Evolutionary conservation across 2,113 vertebrate species (phyloP), one percentile per base, ranked within the genome.

Genomic region (Muntiacus reevesi): DNA sequence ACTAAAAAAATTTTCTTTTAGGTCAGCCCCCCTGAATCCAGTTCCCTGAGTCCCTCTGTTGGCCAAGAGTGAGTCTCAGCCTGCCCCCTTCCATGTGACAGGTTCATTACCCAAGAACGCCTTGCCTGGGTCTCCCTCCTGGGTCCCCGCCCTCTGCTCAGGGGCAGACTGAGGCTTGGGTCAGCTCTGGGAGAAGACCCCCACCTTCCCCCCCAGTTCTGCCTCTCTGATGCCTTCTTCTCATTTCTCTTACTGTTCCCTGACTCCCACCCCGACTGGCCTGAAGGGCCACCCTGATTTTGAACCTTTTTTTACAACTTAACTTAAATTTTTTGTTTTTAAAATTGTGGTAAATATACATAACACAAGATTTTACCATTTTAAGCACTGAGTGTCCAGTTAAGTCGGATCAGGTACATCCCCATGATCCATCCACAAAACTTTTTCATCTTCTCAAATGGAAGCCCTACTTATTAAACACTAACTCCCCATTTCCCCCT

Each of bases 321-420:
- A 43, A n/a, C 57, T 40, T 23, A 50, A 50, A 50, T 71, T 59
- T 57, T 59, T 50, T 50, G 33, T 43, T 33, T 57, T 79, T 17
- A 54, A 25, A 54, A 82, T 67, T 23, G 59, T n/a, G 59, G 50
- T 16, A 28, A 50, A 57, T 16, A 16, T 10, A 33, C 19, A 8
- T 40, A 45, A 60, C 36, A 19, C 25, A 71, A 14, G 19, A 45
- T 3, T 15, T 7, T 8, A 19, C 21, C 2, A 0, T 40, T 7
- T 59, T 25, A n/a, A 45, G 23, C 23, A 40, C 7, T 1, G 12
- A 12, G 50, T 3, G 8, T 12, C 5, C 55, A 13, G 4, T 5
- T 10, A n/a, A 13, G 50, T 0, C 1, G n/a, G 33, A 9, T 25
- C 4, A 19, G 8, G 71, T 4, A 7, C 10, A 2, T 30, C 12